Conservation (phyloP, 2,113 vertebrate species). For the Cinclus cinclus region DNA sequence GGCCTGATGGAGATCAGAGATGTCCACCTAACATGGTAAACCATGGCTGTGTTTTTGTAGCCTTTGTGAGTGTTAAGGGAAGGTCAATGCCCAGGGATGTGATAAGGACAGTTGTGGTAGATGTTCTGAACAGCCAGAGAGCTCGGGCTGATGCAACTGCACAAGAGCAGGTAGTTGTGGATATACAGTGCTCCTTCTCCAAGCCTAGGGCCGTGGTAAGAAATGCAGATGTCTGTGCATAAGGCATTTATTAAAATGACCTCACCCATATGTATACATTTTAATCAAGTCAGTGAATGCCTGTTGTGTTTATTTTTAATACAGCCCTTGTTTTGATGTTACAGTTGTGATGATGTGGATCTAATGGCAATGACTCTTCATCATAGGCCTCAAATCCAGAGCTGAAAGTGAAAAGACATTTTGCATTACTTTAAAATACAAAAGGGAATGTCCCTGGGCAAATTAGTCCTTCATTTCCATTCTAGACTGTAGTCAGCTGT, state of each 20-base stretch:
- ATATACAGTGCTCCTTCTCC: not conserved
- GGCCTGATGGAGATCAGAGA: not conserved
- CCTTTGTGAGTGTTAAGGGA: not conserved
- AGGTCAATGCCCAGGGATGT: not conserved
- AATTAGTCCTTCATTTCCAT: slow-evolving; percentile 54
- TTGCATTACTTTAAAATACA: slow-evolving; percentile 63
- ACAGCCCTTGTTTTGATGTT: slow-evolving; percentile 55
- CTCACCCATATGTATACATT: slow-evolving; percentile 59
- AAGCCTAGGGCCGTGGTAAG: slow-evolving; percentile 42
- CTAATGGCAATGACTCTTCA: slow-evolving; percentile 49
- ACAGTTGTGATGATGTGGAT: slow-evolving; percentile 58
- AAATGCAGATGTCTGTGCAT: slow-evolving; percentile 45
- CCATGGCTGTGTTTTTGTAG: not conserved
- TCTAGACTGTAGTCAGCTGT: slow-evolving; percentile 53
- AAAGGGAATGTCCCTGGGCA: slow-evolving; percentile 52
- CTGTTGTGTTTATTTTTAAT: slow-evolving; percentile 62
- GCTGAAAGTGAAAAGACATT: slow-evolving; percentile 68
- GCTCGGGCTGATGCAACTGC: slow-evolving; percentile 40
- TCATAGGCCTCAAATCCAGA: slow-evolving; percentile 39
- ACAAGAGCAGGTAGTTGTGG: not conserved
- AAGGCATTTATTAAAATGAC: slow-evolving; percentile 59
- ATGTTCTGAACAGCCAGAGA: not conserved
- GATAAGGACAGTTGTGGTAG: not conserved
- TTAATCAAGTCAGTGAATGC: slow-evolving; percentile 60
- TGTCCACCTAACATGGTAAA: not conserved